Evolutionary conservation across 2,113 vertebrate genomes (phyloP).

Genomic region (Chloebia gouldiae): DNA sequence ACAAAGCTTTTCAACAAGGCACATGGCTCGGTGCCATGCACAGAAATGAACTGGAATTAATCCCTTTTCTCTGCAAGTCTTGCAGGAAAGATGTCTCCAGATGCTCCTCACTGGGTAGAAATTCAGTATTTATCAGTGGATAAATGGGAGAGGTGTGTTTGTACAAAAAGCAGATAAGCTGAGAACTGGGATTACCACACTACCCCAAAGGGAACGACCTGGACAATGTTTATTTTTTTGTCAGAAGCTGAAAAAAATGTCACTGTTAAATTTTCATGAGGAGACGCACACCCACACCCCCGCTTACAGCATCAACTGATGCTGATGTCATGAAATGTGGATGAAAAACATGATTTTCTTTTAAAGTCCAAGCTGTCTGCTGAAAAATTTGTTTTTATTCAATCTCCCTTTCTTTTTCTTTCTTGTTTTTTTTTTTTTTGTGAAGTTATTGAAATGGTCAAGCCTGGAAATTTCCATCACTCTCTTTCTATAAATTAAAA

Average conservation of each 20-base stretch:
- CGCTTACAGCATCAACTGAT: neutral
- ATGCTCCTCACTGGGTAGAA: neutral
- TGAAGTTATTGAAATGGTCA: neutral
- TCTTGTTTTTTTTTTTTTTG: neutral
- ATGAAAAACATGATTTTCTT: neutral
- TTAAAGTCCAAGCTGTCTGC: neutral
- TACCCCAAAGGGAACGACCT: neutral
- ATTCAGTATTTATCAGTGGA: neutral
- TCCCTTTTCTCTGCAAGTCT: neutral
- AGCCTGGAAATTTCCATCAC: neutral
- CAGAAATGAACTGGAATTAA: neutral
- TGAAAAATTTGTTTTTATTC: neutral
- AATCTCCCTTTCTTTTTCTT: neutral
- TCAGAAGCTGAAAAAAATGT: neutral
- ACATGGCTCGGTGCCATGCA: accelerated
- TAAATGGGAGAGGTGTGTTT: neutral
- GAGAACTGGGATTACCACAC: neutral
- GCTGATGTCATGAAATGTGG: neutral
- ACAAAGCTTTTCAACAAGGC: neutral
- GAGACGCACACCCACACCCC: neutral
- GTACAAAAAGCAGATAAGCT: neutral
- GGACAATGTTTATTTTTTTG: neutral
- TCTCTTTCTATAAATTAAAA: neutral
- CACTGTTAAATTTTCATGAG: neutral
- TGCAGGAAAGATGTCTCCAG: neutral